phyloP scores from a whole-genome alignment of 2,888 invertebrate genomes.

The Nemoura dubitans region DNA sequence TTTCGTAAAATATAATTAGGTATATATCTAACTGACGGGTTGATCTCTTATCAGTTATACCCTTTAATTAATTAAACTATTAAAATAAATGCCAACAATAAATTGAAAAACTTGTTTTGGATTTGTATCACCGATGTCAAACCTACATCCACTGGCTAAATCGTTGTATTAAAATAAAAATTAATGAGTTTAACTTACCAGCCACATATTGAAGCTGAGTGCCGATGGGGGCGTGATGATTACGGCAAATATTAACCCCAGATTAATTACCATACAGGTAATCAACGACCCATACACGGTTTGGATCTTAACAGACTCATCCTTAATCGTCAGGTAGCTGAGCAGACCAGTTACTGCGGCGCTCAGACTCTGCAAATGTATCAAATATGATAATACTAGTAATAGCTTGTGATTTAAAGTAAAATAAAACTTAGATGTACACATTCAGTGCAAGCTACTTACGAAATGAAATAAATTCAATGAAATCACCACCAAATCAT shows the following conservation, averaged over 20 bases:
- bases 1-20: too few species aligned
- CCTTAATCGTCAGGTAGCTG: background rate
- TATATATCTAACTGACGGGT: too few species aligned
- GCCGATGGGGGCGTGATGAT: background rate
- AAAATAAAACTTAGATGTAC: background rate
- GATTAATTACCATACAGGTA: constrained; percentile 16
- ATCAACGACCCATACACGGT: background rate
- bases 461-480: background rate
- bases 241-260: background rate
- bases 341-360: background rate
- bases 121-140: too few species aligned
- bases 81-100: too few species aligned
- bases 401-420: too few species aligned
- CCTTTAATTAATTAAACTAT: too few species aligned
- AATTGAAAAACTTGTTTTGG: too few species aligned
- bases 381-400: too few species aligned
- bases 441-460: background rate
- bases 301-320: background rate
- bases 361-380: constrained; percentile 7
- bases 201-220: background rate
- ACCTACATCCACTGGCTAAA: too few species aligned
- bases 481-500: background rate
- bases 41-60: too few species aligned
- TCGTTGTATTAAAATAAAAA: too few species aligned
- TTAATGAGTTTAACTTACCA: background rate